Evolutionary conservation across 2,888 invertebrate species (phyloP), one percentile per base, ranked within the genome.

Genomic region (Arenicola marina): DNA sequence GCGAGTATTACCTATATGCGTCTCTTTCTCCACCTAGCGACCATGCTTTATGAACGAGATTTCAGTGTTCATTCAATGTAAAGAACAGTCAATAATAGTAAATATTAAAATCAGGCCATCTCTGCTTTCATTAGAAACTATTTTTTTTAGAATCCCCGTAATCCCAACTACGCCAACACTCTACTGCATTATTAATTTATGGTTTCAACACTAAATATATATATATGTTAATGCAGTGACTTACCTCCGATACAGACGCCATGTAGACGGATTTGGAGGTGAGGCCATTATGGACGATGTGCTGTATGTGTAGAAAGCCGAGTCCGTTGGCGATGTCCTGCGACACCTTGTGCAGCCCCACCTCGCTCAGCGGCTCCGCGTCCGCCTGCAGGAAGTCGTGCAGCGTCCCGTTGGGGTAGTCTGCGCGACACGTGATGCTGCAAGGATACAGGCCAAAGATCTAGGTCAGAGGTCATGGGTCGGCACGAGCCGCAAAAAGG

Each of bases 191-290:
- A n/a, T n/a, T n/a, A n/a, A n/a, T n/a, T n/a, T n/a, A n/a, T n/a
- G n/a, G n/a, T n/a, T n/a, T n/a, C n/a, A n/a, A n/a, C n/a, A n/a
- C n/a, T n/a, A n/a, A n/a, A n/a, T n/a, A n/a, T n/a, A n/a, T n/a
- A n/a, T n/a, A n/a, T n/a, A n/a, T n/a, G n/a, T n/a, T n/a, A n/a
- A n/a, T n/a, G n/a, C 11, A 38, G 24, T 18, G 11, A 32, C 53
- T 15, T 32, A 64, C 64, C 61, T 57, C 64, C 7, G 64, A 61
- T n/a, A 61, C 43, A 46, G 60, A 61, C 15, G 64, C 56, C 64
- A 64, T 64, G 57, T 55, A 64, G 51, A 64, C 43, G n/a, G 58
- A 29, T n/a, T 61, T 32, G 3, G 64, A 53, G 45, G 56, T 64
- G 29, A 64, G 64, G 31, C 34, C 57, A 26, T 64, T 61, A 38